Conservation (phyloP, 2,797 vertebrate genomes). For the Peromyscus aztecus region DNA sequence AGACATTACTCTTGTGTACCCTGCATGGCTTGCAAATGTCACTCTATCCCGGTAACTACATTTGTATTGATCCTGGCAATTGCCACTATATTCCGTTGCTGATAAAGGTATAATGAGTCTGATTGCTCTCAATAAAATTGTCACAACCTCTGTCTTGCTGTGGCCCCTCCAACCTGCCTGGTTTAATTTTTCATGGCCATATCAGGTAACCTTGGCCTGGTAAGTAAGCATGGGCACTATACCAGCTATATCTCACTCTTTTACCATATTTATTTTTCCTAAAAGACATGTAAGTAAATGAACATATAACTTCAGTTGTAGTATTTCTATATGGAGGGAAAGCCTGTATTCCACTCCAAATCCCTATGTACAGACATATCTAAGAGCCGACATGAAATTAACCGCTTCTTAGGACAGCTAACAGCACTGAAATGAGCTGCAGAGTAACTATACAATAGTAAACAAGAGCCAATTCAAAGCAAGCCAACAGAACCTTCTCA, state of each 20-base stretch:
- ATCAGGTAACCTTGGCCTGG: neutral
- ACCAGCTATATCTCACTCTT: constrained; percentile 19
- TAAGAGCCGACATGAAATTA: constrained; percentile 21
- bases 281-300: constrained; percentile 45
- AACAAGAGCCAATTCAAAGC: neutral
- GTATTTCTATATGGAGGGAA: neutral
- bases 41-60: neutral
- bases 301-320: constrained; percentile 18
- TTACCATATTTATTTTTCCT: constrained; percentile 17
- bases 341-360: neutral
- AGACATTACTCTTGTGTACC: neutral
- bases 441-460: neutral
- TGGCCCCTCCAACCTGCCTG: neutral
- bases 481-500: constrained; percentile 47
- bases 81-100: neutral
- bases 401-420: neutral
- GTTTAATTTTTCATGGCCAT: neutral
- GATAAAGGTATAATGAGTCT: neutral
- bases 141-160: neutral
- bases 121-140: neutral
- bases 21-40: neutral
- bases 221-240: neutral
- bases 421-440: constrained; percentile 34
- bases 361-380: neutral
- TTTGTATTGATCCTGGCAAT: neutral